Evolutionary conservation across 2,888 invertebrate genomes (phyloP), one percentile per base, ranked within the genome.

Genomic region (Lasioglossum villosulum): DNA sequence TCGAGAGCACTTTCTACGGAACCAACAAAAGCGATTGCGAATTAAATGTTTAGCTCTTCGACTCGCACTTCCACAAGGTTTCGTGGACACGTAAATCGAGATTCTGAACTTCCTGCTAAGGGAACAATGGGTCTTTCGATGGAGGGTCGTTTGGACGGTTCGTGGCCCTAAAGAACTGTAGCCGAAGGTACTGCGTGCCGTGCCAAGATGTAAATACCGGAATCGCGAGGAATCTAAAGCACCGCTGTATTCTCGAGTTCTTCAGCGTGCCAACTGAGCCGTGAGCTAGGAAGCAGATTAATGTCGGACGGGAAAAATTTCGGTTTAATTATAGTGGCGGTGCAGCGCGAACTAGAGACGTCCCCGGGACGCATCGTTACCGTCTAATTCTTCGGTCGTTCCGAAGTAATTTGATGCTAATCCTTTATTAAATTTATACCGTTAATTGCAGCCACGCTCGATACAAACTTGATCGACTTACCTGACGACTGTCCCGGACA

Each of bases 241-340:
- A 78, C 75, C 77, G 83, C 87, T 83, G 83, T 87, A 87, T 80
- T 87, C 83, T 76, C 42, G 74, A 87, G 66, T 63, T 80, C 52
- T 83, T 81, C 83, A 71, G 59, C 74, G 76, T 87, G 80, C 87
- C 87, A 86, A 87, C 63, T 48, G 83, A 87, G 83, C 74, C 87
- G 71, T 76, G 74, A 83, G 78, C 80, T 76, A 81, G 78, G 63
- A 80, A 56, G 75, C 77, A 81, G 75, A 87, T 87, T 87, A 83
- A 83, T 83, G 80, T 78, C 23, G 5, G 30, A 23, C 19, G n/a
- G 72, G 74, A 83, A 81, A 87, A 83, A 59, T 86, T 34, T 74
- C 45, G 39, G 83, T 80, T 70, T 81, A 86, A 87, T 87, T 87
- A 83, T 86, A 87, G 73, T 59, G 37, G 76, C 52, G 48, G 16